These are phyloP conservation scores for Diplolepis rosae DNA, from an alignment of 2,888 invertebrate species.

Conservation along the genomic window DNA sequence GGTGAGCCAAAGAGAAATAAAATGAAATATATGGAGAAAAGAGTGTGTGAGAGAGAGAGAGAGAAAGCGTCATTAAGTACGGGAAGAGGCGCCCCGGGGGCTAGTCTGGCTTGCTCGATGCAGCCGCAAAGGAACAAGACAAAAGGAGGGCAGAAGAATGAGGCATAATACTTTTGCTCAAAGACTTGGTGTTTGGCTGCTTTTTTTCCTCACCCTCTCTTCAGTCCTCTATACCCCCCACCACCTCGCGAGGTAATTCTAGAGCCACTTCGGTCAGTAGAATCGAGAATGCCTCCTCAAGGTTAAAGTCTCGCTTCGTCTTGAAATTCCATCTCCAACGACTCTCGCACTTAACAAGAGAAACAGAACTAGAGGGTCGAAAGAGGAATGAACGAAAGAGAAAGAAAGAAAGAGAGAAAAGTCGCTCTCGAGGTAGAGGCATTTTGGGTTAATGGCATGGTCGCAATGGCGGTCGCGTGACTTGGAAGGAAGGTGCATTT, in stretches of 20 bases:
- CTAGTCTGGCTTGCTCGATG: constrained; percentile 39
- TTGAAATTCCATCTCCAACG: constrained; percentile 38
- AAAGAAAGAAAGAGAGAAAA: constrained; percentile 9
- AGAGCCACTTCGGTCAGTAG: constrained; percentile 51
- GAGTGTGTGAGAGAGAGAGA: constrained; percentile 29
- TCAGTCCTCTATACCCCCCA: background rate
- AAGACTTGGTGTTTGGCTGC: background rate
- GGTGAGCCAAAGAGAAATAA: constrained; percentile 11
- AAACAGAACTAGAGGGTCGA: background rate
- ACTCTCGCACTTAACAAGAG: constrained; percentile 19
- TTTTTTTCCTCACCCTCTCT: background rate
- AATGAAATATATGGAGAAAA: constrained; percentile 1
- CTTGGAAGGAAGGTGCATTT: constrained; percentile 40
- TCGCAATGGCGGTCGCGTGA: constrained; percentile 47
- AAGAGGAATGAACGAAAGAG: background rate
- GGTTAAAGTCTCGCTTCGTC: constrained; percentile 27
- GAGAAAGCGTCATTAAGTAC: constrained; percentile 40
- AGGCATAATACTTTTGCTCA: constrained; percentile 39
- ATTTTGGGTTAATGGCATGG: constrained; percentile 51
- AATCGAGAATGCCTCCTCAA: constrained; percentile 51
- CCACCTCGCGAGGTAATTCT: constrained; percentile 43
- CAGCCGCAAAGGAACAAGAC: constrained; percentile 34
- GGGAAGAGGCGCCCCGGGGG: constrained; percentile 40
- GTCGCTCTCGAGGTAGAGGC: constrained; percentile 40
- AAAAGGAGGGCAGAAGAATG: constrained; percentile 47